phyloP scores from a whole-genome alignment of 2,888 invertebrate genomes.

The Acholoe squamosa region DNA sequence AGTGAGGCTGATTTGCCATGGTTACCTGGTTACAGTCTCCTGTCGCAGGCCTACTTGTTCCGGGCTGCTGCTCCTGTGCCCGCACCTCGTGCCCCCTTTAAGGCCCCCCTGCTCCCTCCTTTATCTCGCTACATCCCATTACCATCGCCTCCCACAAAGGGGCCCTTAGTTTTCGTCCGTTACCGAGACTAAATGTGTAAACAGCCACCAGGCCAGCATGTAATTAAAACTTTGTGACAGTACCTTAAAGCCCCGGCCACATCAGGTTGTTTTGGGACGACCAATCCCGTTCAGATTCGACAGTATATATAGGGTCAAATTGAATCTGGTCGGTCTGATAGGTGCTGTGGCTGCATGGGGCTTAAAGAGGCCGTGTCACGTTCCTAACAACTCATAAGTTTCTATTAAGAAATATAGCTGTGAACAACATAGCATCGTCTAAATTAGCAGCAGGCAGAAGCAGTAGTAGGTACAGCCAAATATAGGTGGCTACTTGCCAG shows the following conservation, averaged over 20 bases:
- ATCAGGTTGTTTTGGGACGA: too few relatives aligned
- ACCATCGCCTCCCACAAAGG: slow-evolving; percentile 17
- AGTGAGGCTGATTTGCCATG: slow-evolving; percentile 20
- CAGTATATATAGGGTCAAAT: too few relatives aligned
- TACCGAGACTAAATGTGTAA: slow-evolving; percentile 19
- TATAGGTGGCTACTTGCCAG: too few relatives aligned
- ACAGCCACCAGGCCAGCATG: background rate
- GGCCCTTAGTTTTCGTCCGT: background rate
- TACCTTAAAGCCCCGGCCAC: background rate
- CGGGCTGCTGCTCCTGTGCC: slow-evolving; percentile 8
- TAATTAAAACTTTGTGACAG: background rate
- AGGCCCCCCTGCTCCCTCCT: slow-evolving; percentile 1
- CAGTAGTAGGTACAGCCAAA: too few relatives aligned
- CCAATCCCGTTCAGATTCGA: too few relatives aligned
- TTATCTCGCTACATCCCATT: slow-evolving; percentile 46
- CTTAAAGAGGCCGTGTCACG: too few relatives aligned
- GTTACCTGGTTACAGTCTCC: slow-evolving; percentile 24
- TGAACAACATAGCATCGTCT: too few relatives aligned
- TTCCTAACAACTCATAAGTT: too few relatives aligned
- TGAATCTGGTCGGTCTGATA: too few relatives aligned
- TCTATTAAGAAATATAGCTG: too few relatives aligned
- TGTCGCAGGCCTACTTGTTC: background rate
- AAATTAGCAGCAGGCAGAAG: too few relatives aligned
- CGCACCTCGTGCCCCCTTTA: background rate
- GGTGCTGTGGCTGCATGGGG: too few relatives aligned